Conservation (phyloP, 1,140 invertebrate species). For the Listronotus oregonensis region DNA sequence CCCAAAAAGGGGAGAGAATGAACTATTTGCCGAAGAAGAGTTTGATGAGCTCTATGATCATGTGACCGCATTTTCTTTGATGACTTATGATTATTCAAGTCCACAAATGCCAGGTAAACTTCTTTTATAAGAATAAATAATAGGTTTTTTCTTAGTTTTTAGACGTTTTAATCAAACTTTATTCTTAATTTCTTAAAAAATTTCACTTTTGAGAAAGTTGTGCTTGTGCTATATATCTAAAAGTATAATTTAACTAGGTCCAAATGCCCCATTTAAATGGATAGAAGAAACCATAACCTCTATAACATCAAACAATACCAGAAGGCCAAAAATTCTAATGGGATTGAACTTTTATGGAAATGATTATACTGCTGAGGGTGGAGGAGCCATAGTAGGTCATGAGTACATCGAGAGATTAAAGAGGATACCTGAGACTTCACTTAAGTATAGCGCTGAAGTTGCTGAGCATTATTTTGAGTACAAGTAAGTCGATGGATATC, state of each 20-base stretch:
- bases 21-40: conserved; percentile 77
- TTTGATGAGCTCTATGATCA: conserved; percentile 77
- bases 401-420: conserved; percentile 76
- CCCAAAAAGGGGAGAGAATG: conserved; percentile 71
- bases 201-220: too few species aligned
- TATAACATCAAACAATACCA: conserved; percentile 68
- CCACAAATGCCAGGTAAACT: conserved; percentile 73
- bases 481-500: conserved; percentile 66
- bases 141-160: conserved; percentile 3
- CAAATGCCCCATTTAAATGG: conserved; percentile 88
- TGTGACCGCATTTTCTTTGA: conserved; percentile 86
- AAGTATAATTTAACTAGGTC: conserved; percentile 58
- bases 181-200: conserved; percentile 1
- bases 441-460: conserved; percentile 77
- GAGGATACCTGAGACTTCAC: conserved; percentile 68
- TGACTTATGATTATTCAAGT: conserved; percentile 94
- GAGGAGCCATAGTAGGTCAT: conserved; percentile 76
- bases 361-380: conserved; percentile 78
- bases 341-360: conserved; percentile 95
- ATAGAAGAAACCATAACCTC: conserved; percentile 76
- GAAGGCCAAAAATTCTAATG: conserved; percentile 79
- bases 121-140: conserved; percentile 36
- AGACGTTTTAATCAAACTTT: conserved; percentile 1
- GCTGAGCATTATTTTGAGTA: conserved; percentile 87
- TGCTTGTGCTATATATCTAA: too few species aligned